Evolutionary conservation across 2,797 vertebrate genomes (phyloP).

Genomic region (Cuculus canorus): DNA sequence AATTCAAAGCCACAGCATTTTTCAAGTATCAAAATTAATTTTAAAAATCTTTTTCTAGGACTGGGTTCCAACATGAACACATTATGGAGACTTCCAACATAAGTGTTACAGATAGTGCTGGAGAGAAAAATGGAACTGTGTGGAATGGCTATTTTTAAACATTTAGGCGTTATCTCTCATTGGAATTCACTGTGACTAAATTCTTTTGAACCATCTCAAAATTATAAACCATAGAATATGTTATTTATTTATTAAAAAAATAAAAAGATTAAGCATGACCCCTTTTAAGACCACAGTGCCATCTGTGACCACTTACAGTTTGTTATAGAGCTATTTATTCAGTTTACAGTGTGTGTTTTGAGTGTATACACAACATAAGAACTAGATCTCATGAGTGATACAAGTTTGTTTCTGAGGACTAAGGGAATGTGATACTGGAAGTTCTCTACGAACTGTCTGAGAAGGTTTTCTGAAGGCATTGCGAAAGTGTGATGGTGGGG

Average conservation of each 20-base stretch:
- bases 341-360: conserved; percentile 43
- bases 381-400: conserved; percentile 23
- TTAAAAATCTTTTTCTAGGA: background rate
- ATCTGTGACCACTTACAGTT: conserved; percentile 19
- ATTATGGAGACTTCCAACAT: background rate
- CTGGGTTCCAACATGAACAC: background rate
- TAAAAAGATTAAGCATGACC: background rate
- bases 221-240: background rate
- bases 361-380: conserved; percentile 24
- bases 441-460: background rate
- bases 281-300: conserved; percentile 10
- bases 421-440: background rate
- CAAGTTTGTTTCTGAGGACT: background rate
- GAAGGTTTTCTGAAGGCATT: background rate
- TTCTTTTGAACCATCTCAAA: background rate
- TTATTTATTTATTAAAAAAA: background rate
- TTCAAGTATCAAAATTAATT: background rate
- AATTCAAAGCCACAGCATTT: background rate
- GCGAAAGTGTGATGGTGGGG: background rate
- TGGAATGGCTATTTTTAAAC: background rate
- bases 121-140: background rate
- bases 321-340: conserved; percentile 22
- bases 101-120: background rate
- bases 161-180: background rate
- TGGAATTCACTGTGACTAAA: background rate